These are phyloP conservation scores for Allolobophora icterica DNA, from an alignment of 2,888 invertebrate genomes.

Conservation along the genomic window DNA sequence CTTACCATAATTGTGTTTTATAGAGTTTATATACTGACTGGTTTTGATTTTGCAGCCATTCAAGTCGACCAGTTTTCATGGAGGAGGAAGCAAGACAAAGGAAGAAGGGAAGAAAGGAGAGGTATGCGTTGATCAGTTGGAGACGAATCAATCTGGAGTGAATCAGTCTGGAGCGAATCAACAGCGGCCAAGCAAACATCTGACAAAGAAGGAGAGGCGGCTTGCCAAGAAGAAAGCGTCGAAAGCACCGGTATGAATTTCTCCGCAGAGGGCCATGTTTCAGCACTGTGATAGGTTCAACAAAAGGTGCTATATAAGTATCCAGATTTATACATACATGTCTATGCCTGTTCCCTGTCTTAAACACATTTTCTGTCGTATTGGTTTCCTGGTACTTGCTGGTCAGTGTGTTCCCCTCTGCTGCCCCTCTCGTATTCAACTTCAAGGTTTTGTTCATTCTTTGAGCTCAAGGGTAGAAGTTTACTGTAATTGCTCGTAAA, in stretches of 20 bases:
- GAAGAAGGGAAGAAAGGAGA: slow-evolving; percentile 22
- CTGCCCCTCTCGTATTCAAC: too few species aligned
- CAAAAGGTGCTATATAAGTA: neutral
- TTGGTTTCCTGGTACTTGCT: too few species aligned
- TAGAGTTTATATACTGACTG: neutral
- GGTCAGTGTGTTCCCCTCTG: too few species aligned
- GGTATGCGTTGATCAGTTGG: slow-evolving; percentile 18
- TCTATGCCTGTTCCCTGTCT: neutral
- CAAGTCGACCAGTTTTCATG: neutral
- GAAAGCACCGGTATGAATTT: slow-evolving; percentile 38
- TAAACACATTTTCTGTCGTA: neutral
- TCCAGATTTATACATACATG: neutral
- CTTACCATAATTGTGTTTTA: neutral
- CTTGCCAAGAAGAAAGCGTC: slow-evolving; percentile 49
- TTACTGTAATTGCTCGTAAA: too few species aligned
- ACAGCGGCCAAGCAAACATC: slow-evolving; percentile 54
- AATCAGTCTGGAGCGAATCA: slow-evolving; percentile 17
- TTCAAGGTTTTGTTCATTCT: too few species aligned
- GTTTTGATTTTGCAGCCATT: slow-evolving; percentile 1
- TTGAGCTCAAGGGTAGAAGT: too few species aligned
- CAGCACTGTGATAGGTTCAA: neutral
- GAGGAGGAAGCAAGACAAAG: neutral
- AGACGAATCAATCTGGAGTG: neutral
- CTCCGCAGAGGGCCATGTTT: neutral
- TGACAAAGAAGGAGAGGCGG: slow-evolving; percentile 58